Percentiles rank a stretch among this genome's conserved stretches.
phyloP scores from a whole-genome alignment of 1,140 invertebrate species.

The Calosoma granatense region DNA sequence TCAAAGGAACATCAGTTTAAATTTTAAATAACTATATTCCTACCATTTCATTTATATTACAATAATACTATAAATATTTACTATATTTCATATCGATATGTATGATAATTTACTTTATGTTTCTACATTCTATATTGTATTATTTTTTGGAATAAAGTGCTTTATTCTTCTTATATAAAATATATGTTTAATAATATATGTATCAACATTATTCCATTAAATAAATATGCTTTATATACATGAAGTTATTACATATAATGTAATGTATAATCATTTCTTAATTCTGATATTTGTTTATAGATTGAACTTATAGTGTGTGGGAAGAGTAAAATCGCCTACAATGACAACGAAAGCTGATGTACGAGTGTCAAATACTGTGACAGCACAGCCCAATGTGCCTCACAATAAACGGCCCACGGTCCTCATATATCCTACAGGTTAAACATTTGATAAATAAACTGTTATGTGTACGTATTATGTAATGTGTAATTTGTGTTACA shows the following conservation, averaged over 20 bases:
- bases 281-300: neutral
- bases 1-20: neutral
- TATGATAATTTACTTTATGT: neutral
- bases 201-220: no score
- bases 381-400: constrained; percentile 26
- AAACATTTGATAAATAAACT: constrained; percentile 13
- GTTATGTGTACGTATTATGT: neutral
- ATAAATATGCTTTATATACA: no score
- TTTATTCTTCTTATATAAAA: no score
- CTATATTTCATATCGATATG: neutral
- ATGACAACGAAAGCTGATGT: constrained; percentile 1
- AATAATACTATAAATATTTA: neutral
- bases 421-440: constrained; percentile 46
- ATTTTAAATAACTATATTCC: neutral
- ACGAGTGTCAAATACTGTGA: neutral
- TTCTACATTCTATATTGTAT: neutral
- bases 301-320: neutral
- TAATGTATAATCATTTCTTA: neutral
- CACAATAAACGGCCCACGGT: constrained; percentile 40
- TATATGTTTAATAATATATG: no score
- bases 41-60: neutral
- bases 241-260: neutral
- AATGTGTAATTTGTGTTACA: constrained; percentile 51
- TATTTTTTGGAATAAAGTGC: no score
- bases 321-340: neutral